Base-by-base conservation (phyloP, 2,113 vertebrate genomes). In the Sclerurus mexicanus region DNA sequence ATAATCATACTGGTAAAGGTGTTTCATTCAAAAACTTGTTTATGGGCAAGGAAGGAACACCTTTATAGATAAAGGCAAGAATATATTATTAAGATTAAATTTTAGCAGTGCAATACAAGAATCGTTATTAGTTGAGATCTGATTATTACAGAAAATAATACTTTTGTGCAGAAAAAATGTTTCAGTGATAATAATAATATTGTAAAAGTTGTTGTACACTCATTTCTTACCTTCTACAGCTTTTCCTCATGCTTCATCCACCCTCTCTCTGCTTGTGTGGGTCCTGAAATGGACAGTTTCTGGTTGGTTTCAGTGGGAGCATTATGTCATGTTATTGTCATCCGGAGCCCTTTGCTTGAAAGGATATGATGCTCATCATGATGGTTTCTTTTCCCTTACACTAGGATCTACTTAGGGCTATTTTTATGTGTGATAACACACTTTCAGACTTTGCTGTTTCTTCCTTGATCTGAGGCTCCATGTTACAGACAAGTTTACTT, bases 241-340 rank as follows among this genome's bases (percentile, higher is more conserved):
- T 72, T 87, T 69, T 81, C 14, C 16, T 27, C 6, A 20, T 59
- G 6, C 53, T 82, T 86, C 0, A 0, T 12, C 33, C 23, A 64
- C 17, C 7, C 4, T 68, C 12, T 5, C 4, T 13, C 20, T 55
- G 13, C 31, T 91, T 7, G 33, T 39, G 6, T 0, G 0, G 18
- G n/a, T 73, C 25, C 56, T 67, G 39, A 46, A 83, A 77, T 22
- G 21, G 42, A 18, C 19, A 53, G 14, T 93, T 93, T 64, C 39
- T 52, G 23, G 4, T 72, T 47, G 33, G 5, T 9, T 28, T n/a
- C 5, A 1, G 19, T 25, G 53, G 44, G 31, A 13, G 2, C 37
- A 16, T 56, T 62, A 33, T 3, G 1, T 50, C 4, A 2, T 31
- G 14, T 30, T 53, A 16, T 4, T 72, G 53, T 17, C 46, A 62